Evolutionary conservation across 2,888 invertebrate genomes (phyloP), one percentile per base, ranked within the genome.

Genomic region (Dysmachus trigonus): DNA sequence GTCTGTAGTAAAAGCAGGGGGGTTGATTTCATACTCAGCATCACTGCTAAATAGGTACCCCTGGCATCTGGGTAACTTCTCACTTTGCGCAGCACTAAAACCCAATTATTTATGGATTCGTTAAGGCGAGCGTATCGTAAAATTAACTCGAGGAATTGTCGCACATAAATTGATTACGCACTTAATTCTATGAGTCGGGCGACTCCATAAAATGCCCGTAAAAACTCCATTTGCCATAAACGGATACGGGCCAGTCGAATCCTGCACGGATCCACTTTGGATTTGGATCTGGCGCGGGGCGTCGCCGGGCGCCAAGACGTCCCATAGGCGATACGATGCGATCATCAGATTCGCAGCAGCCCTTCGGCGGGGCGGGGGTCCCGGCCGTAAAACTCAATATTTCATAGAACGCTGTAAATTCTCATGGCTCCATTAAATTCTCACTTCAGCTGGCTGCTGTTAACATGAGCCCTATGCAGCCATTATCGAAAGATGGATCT

Each of bases 141-240:
- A 82, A 82, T 82, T 82, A 82, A 82, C 82, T 62, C 35, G 82
- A 82, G 82, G 35, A 79, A 82, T 82, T 82, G 82, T 82, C 82
- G 82, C 82, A 82, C 53, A 62, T 82, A 82, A 82, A 82, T 82
- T 82, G 82, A 82, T 82, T 82, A 82, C 82, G 35, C 82, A 82
- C 82, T 82, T 82, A 82, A 82, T 82, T 62, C 82, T 35, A 53
- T 82, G 53, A 82, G 82, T 62, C 82, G 82, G 62, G 82, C 62
- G 22, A 82, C 62, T 82, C 82, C 82, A 82, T 82, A 82, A 82
- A 82, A 82, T 18, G 35, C 33, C 82, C 33, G 33, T 82, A 82
- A 82, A 82, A 82, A 82, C 62, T 62, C 82, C 82, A 82, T 82
- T 62, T 62, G 62, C 62, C 35, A 33, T 31, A 33, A 82, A 62